phyloP scores from a whole-genome alignment of 1,140 invertebrate species.

The Myzus persicae region DNA sequence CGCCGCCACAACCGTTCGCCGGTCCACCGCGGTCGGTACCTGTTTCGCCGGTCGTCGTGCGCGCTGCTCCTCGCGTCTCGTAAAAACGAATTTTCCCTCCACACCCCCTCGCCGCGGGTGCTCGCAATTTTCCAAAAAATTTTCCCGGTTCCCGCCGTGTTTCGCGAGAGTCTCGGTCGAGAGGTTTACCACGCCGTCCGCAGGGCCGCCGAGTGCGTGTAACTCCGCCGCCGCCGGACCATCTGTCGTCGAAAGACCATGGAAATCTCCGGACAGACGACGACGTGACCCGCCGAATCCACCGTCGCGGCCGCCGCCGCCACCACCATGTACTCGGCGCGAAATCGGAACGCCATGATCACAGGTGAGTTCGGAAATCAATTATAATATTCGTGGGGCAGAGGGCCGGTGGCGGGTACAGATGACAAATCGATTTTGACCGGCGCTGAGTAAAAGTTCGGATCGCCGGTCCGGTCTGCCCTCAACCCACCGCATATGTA shows the following conservation, averaged over 20 bases:
- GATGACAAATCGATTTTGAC: not conserved
- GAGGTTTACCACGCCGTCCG: not conserved
- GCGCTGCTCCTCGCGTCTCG: not conserved
- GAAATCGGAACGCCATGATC: constrained; percentile 39
- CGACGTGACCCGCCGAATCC: not conserved
- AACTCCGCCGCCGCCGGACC: not conserved
- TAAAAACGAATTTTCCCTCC: not conserved
- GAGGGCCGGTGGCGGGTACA: too few relatives aligned
- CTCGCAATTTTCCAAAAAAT: not conserved
- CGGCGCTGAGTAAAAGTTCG: not conserved
- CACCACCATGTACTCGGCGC: constrained; percentile 33
- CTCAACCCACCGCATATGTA: too few relatives aligned
- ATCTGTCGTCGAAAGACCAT: constrained; percentile 25
- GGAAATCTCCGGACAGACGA: not conserved
- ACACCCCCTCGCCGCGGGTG: not conserved
- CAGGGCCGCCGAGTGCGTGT: not conserved
- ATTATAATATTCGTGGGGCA: too few relatives aligned
- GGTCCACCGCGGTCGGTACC: constrained; percentile 32
- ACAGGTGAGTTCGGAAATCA: not conserved
- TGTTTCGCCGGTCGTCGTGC: not conserved
- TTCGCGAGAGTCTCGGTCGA: not conserved
- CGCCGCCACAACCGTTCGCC: constrained; percentile 31
- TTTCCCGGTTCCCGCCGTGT: not conserved
- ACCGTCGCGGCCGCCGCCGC: not conserved
- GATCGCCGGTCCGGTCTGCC: not conserved